These are phyloP conservation scores for Calameuta filiformis DNA, from an alignment of 2,888 invertebrate genomes.

Conservation along the genomic window DNA sequence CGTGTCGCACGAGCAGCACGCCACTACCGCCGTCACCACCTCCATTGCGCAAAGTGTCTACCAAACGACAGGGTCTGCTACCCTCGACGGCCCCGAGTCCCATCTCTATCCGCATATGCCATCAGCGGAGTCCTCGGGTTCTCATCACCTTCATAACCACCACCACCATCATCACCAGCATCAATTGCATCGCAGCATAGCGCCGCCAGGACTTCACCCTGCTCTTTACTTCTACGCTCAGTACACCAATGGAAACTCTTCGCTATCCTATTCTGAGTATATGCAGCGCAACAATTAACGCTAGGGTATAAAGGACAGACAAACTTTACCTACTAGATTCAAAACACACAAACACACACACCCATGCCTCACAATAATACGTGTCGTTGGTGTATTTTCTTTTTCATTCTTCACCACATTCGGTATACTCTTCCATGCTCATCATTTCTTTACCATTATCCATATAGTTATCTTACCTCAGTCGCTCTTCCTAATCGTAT, in stretches of 20 bases:
- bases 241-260: slow-evolving; percentile 57
- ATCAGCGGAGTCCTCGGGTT: slow-evolving; percentile 38
- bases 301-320: neutral
- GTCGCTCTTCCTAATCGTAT: neutral
- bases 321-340: neutral
- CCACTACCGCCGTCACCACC: slow-evolving; percentile 12
- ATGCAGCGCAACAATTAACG: slow-evolving; percentile 58
- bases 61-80: slow-evolving; percentile 48
- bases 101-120: slow-evolving; percentile 50
- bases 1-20: slow-evolving; percentile 34
- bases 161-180: slow-evolving; percentile 44
- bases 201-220: slow-evolving; percentile 60
- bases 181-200: slow-evolving; percentile 50
- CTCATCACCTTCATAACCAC: slow-evolving; percentile 34
- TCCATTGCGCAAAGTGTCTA: slow-evolving; percentile 59
- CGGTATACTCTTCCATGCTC: neutral
- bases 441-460: neutral
- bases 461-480: neutral
- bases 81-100: slow-evolving; percentile 32
- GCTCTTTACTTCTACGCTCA: slow-evolving; percentile 63
- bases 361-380: neutral
- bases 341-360: neutral
- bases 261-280: slow-evolving; percentile 62
- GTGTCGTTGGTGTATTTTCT: neutral
- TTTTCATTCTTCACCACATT: neutral